Base-by-base conservation (phyloP, 2,797 vertebrate species). In the Galaxias olidus region DNA sequence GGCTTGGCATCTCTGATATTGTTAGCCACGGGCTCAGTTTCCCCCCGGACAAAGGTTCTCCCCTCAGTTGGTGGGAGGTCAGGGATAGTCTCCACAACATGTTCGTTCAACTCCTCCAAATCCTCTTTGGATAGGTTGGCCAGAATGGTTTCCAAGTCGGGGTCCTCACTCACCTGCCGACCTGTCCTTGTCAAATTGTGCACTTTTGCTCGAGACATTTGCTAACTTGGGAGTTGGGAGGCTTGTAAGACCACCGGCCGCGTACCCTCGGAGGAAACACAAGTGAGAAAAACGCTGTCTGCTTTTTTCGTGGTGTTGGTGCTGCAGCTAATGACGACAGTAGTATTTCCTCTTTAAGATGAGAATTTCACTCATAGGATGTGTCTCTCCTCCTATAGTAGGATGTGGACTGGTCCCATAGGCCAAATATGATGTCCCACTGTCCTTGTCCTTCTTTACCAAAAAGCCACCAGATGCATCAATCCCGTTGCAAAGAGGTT, bases 161-260 rank as follows among this genome's bases (percentile, higher is more conserved):
- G 96, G 84, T 99, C 98, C 75, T 99, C 98, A 10, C 97, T 99
- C 79, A 99, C 97, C 91, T 98, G 96, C 51, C 96, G 93, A 61
- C 95, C 93, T 1, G 92, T 97, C 63, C 94, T 91, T 74, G 96
- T 97, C 74, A 98, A 93, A 49, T 89, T 90, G 63, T 80, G 87
- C 63, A 91, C 74, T 71, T 92, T 93, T 79, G 86, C 85, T 75
- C 92, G 92, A 72, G 96, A 96, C 96, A 98, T 98, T 81, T 81
- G 64, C n/a, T 42, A 59, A 46, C 43, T 60, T 44, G 45, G 49
- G 40, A 63, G 48, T 66, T 15, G 9, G 51, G 41, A 59, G 4
- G 44, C 57, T 12, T 17, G 17, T 19, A 18, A 46, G 20, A 4
- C 9, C 9, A 19, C 17, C 30, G 30, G 6, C 30, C 30, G 30